A percentile compares a stretch with the other conserved stretches of the same genome.
Evolutionary conservation across 2,888 invertebrate species (phyloP).

Genomic region (Mythimna impura): DNA sequence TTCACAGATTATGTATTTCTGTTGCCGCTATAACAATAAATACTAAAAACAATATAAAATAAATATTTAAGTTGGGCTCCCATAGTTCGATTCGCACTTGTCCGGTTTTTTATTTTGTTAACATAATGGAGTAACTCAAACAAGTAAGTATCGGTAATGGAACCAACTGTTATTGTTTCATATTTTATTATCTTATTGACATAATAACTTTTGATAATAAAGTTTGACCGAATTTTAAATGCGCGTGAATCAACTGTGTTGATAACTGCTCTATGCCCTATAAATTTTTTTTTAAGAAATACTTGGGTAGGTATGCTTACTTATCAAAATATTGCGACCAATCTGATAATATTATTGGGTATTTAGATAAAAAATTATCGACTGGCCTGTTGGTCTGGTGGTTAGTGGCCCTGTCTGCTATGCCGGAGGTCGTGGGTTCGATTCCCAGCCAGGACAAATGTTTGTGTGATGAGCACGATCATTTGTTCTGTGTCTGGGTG

Average conservation of each 20-base stretch:
- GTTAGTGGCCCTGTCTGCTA: no score
- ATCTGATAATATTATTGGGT: background rate
- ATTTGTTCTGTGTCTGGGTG: no score
- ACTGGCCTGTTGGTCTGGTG: no score
- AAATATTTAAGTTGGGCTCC: no score
- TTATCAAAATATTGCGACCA: background rate
- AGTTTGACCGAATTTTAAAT: slow-evolving; percentile 25
- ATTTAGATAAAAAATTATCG: background rate
- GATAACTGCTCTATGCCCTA: background rate
- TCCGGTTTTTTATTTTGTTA: no score
- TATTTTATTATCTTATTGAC: slow-evolving; percentile 6
- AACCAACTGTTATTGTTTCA: background rate
- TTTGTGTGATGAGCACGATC: no score
- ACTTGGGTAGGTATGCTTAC: background rate
- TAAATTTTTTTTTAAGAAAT: background rate
- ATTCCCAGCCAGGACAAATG: no score
- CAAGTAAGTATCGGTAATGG: background rate
- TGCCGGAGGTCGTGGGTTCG: no score
- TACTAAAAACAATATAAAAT: no score
- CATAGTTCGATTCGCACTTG: no score
- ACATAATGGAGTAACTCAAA: background rate
- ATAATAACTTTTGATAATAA: slow-evolving; percentile 1
- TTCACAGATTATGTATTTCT: no score
- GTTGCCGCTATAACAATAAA: no score
- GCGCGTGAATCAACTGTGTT: background rate